Evolutionary conservation across 2,797 vertebrate genomes (phyloP).

Genomic region (Podargus strigoides): DNA sequence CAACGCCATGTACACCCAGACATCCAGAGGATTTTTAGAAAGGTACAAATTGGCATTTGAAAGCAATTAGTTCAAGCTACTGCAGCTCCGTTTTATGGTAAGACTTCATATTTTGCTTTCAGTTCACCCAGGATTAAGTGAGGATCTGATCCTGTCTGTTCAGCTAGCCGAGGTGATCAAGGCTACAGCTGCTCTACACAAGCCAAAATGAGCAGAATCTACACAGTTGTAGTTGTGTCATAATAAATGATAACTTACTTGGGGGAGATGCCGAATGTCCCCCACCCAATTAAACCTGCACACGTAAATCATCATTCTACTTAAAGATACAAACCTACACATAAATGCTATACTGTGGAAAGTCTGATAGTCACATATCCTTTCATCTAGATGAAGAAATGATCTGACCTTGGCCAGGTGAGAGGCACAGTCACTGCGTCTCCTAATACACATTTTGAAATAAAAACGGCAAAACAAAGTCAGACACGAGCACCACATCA

Average conservation of each 20-base stretch:
- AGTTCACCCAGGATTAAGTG: not conserved
- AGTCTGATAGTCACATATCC: not conserved
- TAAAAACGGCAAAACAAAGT: not conserved
- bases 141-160: not conserved
- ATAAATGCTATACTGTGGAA: not conserved
- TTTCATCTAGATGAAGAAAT: not conserved
- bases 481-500: not conserved
- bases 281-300: not conserved
- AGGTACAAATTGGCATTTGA: not conserved
- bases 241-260: fast-evolving
- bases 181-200: not conserved
- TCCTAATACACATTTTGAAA: fast-evolving
- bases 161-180: not conserved
- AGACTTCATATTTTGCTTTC: not conserved
- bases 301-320: not conserved
- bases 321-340: not conserved
- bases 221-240: fast-evolving
- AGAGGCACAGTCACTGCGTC: not conserved
- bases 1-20: not conserved
- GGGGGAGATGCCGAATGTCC: not conserved
- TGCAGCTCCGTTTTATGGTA: not conserved
- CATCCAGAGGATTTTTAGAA: not conserved
- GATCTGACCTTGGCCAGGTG: not conserved
- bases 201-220: fast-evolving
- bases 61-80: not conserved